phyloP scores from a whole-genome alignment of 2,113 vertebrate species.

The Emberiza fucata region DNA sequence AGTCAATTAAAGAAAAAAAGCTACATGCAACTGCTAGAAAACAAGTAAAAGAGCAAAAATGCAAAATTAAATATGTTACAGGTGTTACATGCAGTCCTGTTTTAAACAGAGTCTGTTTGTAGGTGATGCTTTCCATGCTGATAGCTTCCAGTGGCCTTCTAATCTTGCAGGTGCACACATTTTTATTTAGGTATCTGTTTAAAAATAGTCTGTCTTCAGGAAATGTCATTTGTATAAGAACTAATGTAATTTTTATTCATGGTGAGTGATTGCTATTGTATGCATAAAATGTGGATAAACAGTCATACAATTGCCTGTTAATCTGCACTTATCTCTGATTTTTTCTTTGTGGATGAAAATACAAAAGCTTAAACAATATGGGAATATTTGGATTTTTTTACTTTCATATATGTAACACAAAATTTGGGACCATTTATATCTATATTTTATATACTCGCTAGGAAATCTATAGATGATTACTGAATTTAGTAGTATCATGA shows the following conservation, averaged over 20 bases:
- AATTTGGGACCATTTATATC: not conserved
- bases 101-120: not conserved
- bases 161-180: not conserved
- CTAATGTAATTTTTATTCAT: not conserved
- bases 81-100: not conserved
- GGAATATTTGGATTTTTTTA: not conserved
- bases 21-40: not conserved
- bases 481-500: not conserved
- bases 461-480: not conserved
- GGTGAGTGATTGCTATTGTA: not conserved
- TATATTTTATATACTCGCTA: not conserved
- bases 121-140: not conserved
- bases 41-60: not conserved
- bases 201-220: not conserved
- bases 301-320: not conserved
- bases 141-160: not conserved
- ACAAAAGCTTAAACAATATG: not conserved
- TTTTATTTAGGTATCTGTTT: not conserved
- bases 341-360: not conserved
- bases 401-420: not conserved
- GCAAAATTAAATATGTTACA: not conserved
- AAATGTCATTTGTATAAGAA: slow-evolving; percentile 16
- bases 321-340: not conserved
- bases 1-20: not conserved
- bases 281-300: not conserved